These are phyloP conservation scores for Peribatodes rhomboidaria DNA, from an alignment of 2,888 invertebrate species.

Conservation along the genomic window DNA sequence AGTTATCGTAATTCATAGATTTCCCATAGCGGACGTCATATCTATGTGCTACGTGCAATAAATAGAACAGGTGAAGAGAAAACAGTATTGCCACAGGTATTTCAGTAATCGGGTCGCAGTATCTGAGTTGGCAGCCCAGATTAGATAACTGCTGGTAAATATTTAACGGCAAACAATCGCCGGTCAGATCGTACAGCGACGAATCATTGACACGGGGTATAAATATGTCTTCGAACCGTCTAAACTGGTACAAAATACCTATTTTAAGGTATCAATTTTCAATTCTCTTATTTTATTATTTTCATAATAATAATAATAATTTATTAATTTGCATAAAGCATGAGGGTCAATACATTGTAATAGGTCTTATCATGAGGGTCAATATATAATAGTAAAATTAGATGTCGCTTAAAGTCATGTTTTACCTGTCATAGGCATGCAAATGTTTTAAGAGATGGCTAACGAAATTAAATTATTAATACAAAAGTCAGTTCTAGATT, in stretches of 20 bases:
- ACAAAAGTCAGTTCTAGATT: too few species aligned
- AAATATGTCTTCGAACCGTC: slow-evolving; percentile 27
- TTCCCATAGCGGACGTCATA: slow-evolving; percentile 30
- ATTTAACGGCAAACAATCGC: slow-evolving; percentile 79
- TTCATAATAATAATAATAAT: too few species aligned
- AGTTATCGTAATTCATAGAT: slow-evolving; percentile 13
- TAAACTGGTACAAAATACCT: neutral
- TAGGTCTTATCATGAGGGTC: too few species aligned
- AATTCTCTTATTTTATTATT: too few species aligned
- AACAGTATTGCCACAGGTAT: slow-evolving; percentile 68
- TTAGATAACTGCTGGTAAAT: slow-evolving; percentile 81
- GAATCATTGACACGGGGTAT: slow-evolving; percentile 51
- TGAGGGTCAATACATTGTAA: too few species aligned
- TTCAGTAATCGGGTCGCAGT: slow-evolving; percentile 83
- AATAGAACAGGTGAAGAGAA: slow-evolving; percentile 78
- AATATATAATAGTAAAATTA: too few species aligned
- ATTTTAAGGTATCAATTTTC: neutral
- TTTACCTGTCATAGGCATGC: too few species aligned
- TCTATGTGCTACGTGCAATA: slow-evolving; percentile 52
- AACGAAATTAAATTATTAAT: too few species aligned
- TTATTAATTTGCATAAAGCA: too few species aligned
- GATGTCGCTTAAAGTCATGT: too few species aligned
- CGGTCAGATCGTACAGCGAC: slow-evolving; percentile 54
- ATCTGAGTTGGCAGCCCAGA: slow-evolving; percentile 78
- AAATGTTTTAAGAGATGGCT: too few species aligned